Percentiles rank a stretch among this genome's conserved stretches.
phyloP scores from a whole-genome alignment of 2,888 invertebrate species.

The Holacanthella duospinosa region DNA sequence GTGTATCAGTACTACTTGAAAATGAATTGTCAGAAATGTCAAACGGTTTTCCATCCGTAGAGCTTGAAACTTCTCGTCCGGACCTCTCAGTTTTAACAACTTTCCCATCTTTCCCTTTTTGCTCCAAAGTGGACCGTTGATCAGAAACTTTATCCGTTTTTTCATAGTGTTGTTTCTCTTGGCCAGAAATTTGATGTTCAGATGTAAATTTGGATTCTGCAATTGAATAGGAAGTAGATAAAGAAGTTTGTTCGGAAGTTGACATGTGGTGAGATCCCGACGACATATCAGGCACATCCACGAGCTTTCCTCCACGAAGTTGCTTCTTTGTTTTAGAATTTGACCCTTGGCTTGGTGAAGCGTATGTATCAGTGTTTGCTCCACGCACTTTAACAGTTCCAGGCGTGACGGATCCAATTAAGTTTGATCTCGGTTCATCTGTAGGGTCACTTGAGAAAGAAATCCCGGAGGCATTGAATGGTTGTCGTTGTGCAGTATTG shows the following conservation, averaged over 20 bases:
- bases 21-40: neutral
- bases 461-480: too few species aligned
- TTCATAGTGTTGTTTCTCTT: neutral
- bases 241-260: neutral
- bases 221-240: neutral
- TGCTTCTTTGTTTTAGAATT: conserved; percentile 17
- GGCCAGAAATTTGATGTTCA: neutral
- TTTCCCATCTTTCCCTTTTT: neutral
- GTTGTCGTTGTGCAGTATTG: too few species aligned
- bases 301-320: conserved; percentile 28
- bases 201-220: neutral
- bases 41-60: neutral
- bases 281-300: conserved; percentile 11
- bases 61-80: neutral
- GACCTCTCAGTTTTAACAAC: neutral
- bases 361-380: too few species aligned
- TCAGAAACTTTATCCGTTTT: neutral
- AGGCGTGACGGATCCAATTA: too few species aligned
- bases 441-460: too few species aligned
- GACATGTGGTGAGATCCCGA: too few species aligned
- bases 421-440: too few species aligned
- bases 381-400: too few species aligned
- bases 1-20: neutral
- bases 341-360: too few species aligned
- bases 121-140: neutral